These are phyloP conservation scores for Formicarius rufipectus DNA, from an alignment of 2,113 vertebrate species.

Conservation along the genomic window DNA sequence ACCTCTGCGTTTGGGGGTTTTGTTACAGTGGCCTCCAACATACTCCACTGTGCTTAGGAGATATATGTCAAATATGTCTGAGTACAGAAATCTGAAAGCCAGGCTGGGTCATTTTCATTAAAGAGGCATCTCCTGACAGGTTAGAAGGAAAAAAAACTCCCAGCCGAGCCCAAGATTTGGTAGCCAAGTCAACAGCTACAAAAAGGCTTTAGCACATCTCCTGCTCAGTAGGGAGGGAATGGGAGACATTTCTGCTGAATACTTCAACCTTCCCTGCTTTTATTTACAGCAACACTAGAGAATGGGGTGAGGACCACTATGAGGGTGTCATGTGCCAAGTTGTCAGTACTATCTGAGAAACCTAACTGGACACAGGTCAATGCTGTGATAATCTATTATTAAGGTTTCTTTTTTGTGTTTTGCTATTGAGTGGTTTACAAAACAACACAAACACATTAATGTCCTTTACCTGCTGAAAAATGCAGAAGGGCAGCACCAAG, in stretches of 20 bases:
- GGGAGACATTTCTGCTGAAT: background rate
- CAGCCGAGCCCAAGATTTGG: background rate
- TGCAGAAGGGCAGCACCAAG: background rate
- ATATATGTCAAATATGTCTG: background rate
- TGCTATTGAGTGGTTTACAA: background rate
- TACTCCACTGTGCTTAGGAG: background rate
- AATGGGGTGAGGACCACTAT: background rate
- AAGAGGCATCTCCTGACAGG: background rate
- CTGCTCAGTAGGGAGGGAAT: background rate
- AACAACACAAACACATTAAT: no score
- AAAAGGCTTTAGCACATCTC: background rate
- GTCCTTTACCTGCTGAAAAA: background rate
- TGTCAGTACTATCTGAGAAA: background rate
- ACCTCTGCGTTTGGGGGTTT: background rate
- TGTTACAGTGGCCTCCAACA: background rate
- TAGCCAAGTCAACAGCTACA: background rate
- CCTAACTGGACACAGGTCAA: background rate
- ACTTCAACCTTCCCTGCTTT: background rate
- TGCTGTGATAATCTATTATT: background rate
- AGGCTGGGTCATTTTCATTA: background rate
- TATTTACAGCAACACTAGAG: background rate
- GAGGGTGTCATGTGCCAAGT: background rate
- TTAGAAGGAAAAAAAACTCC: background rate
- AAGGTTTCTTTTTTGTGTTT: background rate
- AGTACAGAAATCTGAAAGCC: background rate